Evolutionary conservation across 2,888 invertebrate genomes (phyloP).

Genomic region (Steinernema scapterisci): DNA sequence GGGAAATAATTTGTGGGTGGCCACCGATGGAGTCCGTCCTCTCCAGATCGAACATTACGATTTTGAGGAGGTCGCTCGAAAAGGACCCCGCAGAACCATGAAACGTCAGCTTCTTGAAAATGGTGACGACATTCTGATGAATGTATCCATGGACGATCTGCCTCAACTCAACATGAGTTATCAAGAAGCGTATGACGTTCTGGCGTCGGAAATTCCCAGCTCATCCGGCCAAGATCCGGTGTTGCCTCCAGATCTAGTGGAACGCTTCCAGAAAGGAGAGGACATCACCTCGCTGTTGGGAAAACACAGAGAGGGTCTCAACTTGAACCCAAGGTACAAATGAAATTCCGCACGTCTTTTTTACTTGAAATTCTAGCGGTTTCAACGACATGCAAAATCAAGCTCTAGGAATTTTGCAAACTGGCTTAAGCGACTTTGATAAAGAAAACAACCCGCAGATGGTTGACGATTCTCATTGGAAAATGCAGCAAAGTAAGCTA

Average conservation of each 20-base stretch:
- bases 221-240: background rate
- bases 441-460: background rate
- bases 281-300: background rate
- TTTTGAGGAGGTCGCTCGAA: background rate
- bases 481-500: background rate
- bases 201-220: background rate
- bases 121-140: slow-evolving; percentile 8
- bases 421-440: background rate
- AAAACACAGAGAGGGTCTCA: background rate
- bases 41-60: slow-evolving; percentile 9
- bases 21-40: background rate
- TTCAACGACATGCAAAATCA: background rate
- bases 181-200: background rate
- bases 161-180: background rate
- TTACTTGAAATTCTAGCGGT: background rate
- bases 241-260: background rate
- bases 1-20: slow-evolving; percentile 4
- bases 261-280: background rate
- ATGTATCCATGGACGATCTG: background rate
- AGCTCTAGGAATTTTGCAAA: background rate
- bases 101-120: background rate
- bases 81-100: background rate
- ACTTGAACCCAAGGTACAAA: background rate
- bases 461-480: slow-evolving; percentile 20
- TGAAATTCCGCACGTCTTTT: background rate